phyloP scores from a whole-genome alignment of 1,140 invertebrate species.

The Anastrepha ludens region DNA sequence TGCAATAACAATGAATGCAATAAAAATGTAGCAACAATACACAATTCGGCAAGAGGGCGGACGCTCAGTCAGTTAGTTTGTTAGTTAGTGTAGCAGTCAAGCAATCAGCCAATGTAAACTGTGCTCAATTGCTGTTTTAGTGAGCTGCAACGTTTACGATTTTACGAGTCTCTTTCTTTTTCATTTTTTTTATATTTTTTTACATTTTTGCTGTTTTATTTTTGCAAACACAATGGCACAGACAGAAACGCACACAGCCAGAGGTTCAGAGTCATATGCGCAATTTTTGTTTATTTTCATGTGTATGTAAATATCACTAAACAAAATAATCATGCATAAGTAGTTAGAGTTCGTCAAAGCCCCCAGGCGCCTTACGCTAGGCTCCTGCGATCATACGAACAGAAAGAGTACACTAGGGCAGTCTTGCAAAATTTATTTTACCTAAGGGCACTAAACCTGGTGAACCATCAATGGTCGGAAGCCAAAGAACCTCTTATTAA shows the following conservation, averaged over 20 bases:
- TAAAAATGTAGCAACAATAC: neutral
- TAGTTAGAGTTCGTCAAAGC: neutral
- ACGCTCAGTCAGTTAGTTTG: neutral
- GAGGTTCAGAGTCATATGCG: neutral
- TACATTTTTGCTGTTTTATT: neutral
- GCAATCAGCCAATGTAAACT: conserved; percentile 42
- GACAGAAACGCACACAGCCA: neutral
- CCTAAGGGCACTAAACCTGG: too few species aligned
- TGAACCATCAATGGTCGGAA: too few species aligned
- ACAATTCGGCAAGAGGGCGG: neutral
- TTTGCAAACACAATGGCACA: neutral
- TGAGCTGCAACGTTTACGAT: neutral
- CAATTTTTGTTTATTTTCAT: neutral
- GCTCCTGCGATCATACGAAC: neutral
- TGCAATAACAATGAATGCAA: conserved; percentile 21
- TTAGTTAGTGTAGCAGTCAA: conserved; percentile 10
- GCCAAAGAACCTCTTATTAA: too few species aligned
- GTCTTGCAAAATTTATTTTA: too few species aligned
- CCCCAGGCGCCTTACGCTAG: neutral
- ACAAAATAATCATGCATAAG: neutral
- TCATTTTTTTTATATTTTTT: neutral
- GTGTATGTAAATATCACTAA: neutral
- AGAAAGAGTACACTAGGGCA: too few species aligned
- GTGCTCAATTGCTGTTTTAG: conserved; percentile 31
- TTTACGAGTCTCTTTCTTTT: neutral